Evolutionary conservation across 2,797 vertebrate species (phyloP).

Genomic region (Toxotes lorentzi): DNA sequence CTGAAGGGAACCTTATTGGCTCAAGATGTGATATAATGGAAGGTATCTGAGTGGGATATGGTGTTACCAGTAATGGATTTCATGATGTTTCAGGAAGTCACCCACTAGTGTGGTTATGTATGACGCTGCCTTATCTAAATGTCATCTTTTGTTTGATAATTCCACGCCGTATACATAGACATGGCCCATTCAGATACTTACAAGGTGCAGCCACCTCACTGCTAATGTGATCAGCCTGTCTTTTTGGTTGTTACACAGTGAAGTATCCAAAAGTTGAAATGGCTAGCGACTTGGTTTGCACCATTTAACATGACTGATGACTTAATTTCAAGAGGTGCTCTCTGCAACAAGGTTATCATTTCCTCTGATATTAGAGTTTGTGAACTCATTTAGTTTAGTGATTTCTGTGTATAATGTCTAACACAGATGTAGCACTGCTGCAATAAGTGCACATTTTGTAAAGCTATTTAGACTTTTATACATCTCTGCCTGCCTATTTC

Average conservation of each 20-base stretch:
- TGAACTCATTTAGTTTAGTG: neutral
- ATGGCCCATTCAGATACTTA: conserved; percentile 17
- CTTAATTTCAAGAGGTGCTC: conserved; percentile 15
- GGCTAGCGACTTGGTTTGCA: neutral
- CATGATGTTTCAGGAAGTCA: conserved; percentile 58
- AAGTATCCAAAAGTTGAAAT: conserved; percentile 19
- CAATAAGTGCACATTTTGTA: neutral
- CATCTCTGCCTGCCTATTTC: neutral
- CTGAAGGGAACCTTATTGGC: conserved; percentile 58
- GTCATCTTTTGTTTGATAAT: conserved; percentile 48
- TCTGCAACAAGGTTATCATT: neutral
- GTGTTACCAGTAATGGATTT: conserved; percentile 64
- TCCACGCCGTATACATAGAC: neutral
- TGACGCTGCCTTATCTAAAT: conserved; percentile 40
- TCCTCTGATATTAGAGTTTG: conserved; percentile 10
- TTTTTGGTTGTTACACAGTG: conserved; percentile 15
- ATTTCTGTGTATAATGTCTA: neutral
- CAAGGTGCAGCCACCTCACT: conserved; percentile 14
- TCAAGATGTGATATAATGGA: conserved; percentile 74
- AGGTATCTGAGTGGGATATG: conserved; percentile 53
- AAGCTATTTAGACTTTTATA: neutral
- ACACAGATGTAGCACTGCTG: neutral
- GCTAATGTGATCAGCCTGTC: conserved; percentile 25
- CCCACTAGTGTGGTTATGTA: conserved; percentile 38
- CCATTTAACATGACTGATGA: conserved; percentile 25